A percentile compares a stretch with the other conserved stretches of the same genome.
These are phyloP conservation scores for Trissolcus basalis DNA, from an alignment of 1,140 invertebrate genomes.

Conservation along the genomic window DNA sequence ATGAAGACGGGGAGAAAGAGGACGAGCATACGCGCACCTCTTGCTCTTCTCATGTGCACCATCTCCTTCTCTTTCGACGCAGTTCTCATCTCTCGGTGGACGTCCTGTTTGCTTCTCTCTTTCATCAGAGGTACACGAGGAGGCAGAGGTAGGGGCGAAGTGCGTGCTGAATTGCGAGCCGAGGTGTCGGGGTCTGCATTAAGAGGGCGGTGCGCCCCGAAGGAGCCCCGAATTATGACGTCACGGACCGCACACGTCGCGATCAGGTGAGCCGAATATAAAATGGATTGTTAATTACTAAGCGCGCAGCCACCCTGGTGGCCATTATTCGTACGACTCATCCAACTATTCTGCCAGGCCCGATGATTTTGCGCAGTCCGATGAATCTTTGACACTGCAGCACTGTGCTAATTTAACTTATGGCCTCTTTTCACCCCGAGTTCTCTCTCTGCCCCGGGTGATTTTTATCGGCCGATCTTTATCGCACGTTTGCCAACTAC, in stretches of 20 bases:
- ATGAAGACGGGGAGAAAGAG: constrained; percentile 12
- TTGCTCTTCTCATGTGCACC: neutral
- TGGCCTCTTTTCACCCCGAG: neutral
- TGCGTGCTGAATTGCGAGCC: constrained; percentile 69
- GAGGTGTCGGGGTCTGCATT: constrained; percentile 74
- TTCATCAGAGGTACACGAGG: constrained; percentile 16
- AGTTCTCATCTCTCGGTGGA: constrained; percentile 41
- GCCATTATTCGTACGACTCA: constrained; percentile 36
- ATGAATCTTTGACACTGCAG: constrained; percentile 15
- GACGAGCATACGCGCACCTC: constrained; percentile 9
- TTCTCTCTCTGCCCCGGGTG: neutral
- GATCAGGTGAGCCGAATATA: constrained; percentile 74
- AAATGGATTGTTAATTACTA: constrained; percentile 75
- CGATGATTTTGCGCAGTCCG: constrained; percentile 19
- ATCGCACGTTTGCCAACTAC: too few relatives aligned
- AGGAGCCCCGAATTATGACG: constrained; percentile 76
- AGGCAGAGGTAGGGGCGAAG: constrained; percentile 55
- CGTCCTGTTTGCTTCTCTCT: constrained; percentile 38
- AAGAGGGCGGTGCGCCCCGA: constrained; percentile 74
- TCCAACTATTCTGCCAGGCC: constrained; percentile 19
- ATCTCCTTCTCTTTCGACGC: constrained; percentile 39
- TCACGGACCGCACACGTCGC: constrained; percentile 76
- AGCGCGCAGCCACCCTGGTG: constrained; percentile 54
- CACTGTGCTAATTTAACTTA: constrained; percentile 4
- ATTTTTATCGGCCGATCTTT: neutral